phyloP scores from a whole-genome alignment of 1,140 invertebrate species.

The Thaumatotibia leucotreta region DNA sequence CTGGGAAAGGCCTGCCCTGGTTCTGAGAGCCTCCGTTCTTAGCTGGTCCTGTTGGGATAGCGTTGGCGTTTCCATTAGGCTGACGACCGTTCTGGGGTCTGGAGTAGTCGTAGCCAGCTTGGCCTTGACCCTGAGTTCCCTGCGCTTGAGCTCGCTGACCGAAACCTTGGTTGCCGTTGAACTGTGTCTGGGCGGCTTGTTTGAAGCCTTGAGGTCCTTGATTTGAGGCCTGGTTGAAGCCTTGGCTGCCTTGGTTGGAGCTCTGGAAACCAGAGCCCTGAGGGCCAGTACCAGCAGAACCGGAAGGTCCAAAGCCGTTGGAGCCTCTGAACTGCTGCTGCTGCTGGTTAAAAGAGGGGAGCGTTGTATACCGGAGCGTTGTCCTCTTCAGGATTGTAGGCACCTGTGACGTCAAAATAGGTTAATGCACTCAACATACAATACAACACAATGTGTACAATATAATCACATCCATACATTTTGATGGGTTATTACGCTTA shows the following conservation, averaged over 20 bases:
- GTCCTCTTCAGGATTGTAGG: conserved; percentile 57
- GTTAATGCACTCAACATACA: too few relatives aligned
- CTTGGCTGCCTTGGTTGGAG: too few relatives aligned
- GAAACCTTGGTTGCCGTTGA: conserved; percentile 6
- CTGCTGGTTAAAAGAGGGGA: neutral
- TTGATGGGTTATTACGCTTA: too few relatives aligned
- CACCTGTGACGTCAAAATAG: conserved; percentile 39
- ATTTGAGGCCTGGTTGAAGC: conserved; percentile 4
- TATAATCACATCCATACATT: too few relatives aligned
- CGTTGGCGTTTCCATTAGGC: neutral
- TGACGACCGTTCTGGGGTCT: neutral
- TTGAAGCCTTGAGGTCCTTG: too few relatives aligned
- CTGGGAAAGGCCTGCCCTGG: neutral
- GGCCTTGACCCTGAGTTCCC: neutral
- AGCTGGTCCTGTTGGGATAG: neutral
- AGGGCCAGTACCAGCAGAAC: neutral
- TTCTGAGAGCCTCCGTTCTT: neutral
- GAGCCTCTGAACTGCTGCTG: neutral
- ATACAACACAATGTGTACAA: too few relatives aligned
- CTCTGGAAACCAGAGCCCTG: too few relatives aligned
- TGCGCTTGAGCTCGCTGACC: conserved; percentile 14
- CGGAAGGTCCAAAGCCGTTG: conserved; percentile 1
- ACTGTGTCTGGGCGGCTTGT: too few relatives aligned
- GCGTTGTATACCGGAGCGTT: conserved; percentile 21
- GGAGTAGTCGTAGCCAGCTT: neutral